Conservation (phyloP, 1,140 invertebrate species). For the Megalonaias nervosa region DNA sequence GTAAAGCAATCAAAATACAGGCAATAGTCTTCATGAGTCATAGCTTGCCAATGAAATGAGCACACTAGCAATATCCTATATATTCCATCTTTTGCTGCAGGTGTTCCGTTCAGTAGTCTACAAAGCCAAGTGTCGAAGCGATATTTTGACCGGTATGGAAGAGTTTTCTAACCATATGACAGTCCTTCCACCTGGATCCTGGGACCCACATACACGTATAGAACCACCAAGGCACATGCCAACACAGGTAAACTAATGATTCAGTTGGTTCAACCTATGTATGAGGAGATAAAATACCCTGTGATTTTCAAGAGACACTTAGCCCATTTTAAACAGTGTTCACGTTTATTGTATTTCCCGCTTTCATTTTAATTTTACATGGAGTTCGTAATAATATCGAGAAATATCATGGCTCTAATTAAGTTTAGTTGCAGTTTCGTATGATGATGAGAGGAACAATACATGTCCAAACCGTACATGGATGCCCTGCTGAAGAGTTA, state of each 20-base stretch:
- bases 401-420: too few species aligned
- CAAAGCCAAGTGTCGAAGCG: conserved; percentile 85
- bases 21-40: background rate
- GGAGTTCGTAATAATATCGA: too few species aligned
- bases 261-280: background rate
- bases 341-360: too few species aligned
- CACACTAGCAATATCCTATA: background rate
- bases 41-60: background rate
- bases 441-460: too few species aligned
- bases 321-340: too few species aligned
- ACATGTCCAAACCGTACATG: too few species aligned
- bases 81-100: conserved; percentile 55
- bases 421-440: too few species aligned
- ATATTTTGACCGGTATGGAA: conserved; percentile 92
- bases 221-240: conserved; percentile 61
- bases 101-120: conserved; percentile 94
- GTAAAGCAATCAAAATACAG: too few species aligned
- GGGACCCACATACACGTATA: conserved; percentile 65
- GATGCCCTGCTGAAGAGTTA: too few species aligned
- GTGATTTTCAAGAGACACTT: conserved; percentile 11
- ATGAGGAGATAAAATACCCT: background rate
- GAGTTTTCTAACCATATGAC: conserved; percentile 96
- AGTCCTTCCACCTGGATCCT: conserved; percentile 94
- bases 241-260: conserved; percentile 49
- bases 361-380: too few species aligned